A percentile compares a stretch with the other conserved stretches of the same genome.
Evolutionary conservation across 2,797 vertebrate genomes (phyloP).

Genomic region (Ptychobarbus kaznakovi): DNA sequence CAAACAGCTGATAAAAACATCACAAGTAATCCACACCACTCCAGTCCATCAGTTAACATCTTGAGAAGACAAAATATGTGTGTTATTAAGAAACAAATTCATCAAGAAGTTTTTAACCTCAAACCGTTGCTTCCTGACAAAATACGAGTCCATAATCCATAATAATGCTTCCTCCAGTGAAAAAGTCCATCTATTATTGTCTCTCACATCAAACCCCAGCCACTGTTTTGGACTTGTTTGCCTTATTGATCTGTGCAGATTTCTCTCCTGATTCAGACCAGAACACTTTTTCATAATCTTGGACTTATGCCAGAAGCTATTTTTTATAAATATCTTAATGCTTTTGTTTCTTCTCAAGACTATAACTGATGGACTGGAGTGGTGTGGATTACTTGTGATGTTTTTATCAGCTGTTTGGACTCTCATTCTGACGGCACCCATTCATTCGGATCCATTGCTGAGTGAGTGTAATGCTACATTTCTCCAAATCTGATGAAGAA

Average conservation of each 20-base stretch:
- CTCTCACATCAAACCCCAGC: not conserved
- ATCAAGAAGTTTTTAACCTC: not conserved
- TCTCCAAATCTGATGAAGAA: not conserved
- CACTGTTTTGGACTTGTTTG: no score
- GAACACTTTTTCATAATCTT: no score
- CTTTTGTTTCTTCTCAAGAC: accelerated
- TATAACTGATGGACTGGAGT: not conserved
- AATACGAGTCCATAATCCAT: not conserved
- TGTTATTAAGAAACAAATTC: not conserved
- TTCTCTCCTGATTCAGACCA: not conserved
- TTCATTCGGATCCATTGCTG: not conserved
- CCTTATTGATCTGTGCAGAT: constrained; percentile 1
- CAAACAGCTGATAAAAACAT: not conserved
- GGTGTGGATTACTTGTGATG: not conserved
- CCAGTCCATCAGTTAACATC: not conserved
- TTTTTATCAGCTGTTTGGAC: not conserved
- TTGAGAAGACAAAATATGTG: not conserved
- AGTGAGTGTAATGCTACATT: not conserved
- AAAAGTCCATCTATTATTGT: not conserved
- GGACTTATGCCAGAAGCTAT: not conserved
- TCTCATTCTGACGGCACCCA: not conserved
- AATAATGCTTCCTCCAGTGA: no score
- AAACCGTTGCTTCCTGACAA: not conserved
- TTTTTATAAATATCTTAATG: no score
- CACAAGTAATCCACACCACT: not conserved